Conservation (phyloP, 2,113 vertebrate species). For the Amphilophus citrinellus region DNA sequence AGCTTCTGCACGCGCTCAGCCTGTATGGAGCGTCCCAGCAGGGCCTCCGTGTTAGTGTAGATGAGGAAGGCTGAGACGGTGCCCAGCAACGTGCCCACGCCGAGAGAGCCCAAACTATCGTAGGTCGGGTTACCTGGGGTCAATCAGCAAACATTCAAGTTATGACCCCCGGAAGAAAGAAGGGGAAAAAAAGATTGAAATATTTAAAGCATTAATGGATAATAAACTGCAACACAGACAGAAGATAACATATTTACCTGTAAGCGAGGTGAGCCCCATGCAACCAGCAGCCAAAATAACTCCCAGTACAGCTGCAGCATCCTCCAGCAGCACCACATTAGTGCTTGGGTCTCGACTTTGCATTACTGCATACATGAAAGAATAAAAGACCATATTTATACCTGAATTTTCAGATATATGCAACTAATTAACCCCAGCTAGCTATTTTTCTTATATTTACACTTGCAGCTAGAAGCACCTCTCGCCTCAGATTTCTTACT, state of each 20-base stretch:
- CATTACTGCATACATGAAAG: slow-evolving; percentile 84
- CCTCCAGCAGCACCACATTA: slow-evolving; percentile 96
- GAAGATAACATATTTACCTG: slow-evolving; percentile 75
- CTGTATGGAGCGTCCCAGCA: slow-evolving; percentile 95
- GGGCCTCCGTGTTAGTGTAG: slow-evolving; percentile 96
- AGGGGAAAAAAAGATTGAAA: neutral
- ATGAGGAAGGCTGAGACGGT: slow-evolving; percentile 95
- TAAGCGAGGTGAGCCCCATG: slow-evolving; percentile 97
- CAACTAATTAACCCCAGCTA: neutral
- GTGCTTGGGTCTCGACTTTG: slow-evolving; percentile 97
- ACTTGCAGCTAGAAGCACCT: accelerated
- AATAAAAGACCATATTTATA: neutral
- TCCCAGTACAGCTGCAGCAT: slow-evolving; percentile 94
- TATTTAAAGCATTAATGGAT: neutral
- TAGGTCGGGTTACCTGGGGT: slow-evolving; percentile 89
- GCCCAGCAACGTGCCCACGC: slow-evolving; percentile 93
- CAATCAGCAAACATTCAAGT: neutral
- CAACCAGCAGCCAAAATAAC: slow-evolving; percentile 91
- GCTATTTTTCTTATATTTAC: neutral
- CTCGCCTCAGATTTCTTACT: neutral
- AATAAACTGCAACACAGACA: neutral
- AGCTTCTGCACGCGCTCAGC: slow-evolving; percentile 92
- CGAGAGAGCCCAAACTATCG: slow-evolving; percentile 94
- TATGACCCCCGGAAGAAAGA: neutral
- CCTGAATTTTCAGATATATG: neutral